Conservation (phyloP, 2,888 invertebrate genomes). For the Ormia ochracea region DNA sequence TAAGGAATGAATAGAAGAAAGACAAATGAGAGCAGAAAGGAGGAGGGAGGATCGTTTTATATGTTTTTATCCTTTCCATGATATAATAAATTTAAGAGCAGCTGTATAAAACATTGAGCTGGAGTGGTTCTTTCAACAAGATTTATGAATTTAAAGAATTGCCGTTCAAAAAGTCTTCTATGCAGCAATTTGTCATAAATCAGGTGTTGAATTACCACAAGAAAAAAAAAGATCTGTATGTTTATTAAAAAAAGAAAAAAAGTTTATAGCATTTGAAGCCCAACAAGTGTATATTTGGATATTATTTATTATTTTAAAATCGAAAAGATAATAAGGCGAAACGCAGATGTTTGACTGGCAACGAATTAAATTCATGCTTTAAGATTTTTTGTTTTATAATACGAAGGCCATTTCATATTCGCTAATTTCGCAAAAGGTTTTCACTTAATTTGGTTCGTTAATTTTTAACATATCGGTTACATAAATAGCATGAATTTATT, state of each 20-base stretch:
- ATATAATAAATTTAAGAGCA: background rate
- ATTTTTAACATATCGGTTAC: too few species aligned
- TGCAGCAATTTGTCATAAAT: slow-evolving; percentile 42
- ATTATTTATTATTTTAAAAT: slow-evolving; percentile 23
- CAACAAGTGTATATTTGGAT: slow-evolving; percentile 54
- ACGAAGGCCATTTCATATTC: too few species aligned
- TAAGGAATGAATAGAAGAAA: background rate
- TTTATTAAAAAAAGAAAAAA: background rate
- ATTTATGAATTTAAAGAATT: background rate
- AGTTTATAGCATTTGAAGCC: slow-evolving; percentile 22
- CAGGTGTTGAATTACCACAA: slow-evolving; percentile 54
- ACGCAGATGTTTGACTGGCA: background rate
- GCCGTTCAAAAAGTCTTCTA: slow-evolving; percentile 1
- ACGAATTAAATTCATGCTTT: background rate
- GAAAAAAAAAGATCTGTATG: background rate
- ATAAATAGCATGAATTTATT: too few species aligned
- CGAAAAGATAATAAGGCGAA: background rate
- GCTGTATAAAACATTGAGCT: slow-evolving; percentile 20
- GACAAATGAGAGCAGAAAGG: background rate
- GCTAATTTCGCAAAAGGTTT: too few species aligned
- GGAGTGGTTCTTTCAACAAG: background rate
- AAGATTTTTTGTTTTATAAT: background rate
- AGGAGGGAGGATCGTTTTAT: slow-evolving; percentile 18
- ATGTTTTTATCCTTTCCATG: background rate
- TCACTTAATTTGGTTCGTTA: too few species aligned